A percentile compares a stretch with the other conserved stretches of the same genome.
Evolutionary conservation across 2,797 vertebrate genomes (phyloP).

Genomic region (Gorsachius magnificus): DNA sequence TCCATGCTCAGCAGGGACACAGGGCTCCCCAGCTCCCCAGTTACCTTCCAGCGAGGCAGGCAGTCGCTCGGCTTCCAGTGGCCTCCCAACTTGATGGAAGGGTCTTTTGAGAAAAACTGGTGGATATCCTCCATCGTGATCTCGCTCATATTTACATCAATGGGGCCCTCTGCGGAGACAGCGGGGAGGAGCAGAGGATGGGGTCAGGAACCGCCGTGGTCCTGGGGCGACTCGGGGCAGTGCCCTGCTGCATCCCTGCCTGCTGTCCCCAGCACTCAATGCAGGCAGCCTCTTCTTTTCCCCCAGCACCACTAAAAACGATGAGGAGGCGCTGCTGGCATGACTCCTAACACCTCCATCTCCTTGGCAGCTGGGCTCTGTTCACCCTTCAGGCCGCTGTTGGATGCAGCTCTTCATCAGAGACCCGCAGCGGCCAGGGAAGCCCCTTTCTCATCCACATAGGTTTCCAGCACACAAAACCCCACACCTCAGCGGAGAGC

Average conservation of each 20-base stretch:
- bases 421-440: rapidly evolving
- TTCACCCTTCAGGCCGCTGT: not conserved
- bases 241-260: not conserved
- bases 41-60: conserved; percentile 93
- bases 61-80: conserved; percentile 94
- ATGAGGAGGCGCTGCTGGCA: not conserved
- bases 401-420: not conserved
- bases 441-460: not conserved
- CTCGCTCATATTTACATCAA: conserved; percentile 94
- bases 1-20: rapidly evolving
- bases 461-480: not conserved
- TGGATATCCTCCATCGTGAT: conserved; percentile 88
- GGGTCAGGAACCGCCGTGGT: not conserved
- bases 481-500: not conserved
- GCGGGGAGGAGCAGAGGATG: not conserved
- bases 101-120: conserved; percentile 80
- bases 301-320: not conserved
- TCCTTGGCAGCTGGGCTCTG: not conserved
- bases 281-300: not conserved
- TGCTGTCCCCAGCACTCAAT: not conserved
- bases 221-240: not conserved
- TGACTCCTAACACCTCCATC: not conserved
- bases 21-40: not conserved
- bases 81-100: conserved; percentile 82
- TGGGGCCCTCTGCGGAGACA: conserved; percentile 82